Conservation (phyloP, 2,888 invertebrate genomes). For the Rhogogaster chlorosoma region DNA sequence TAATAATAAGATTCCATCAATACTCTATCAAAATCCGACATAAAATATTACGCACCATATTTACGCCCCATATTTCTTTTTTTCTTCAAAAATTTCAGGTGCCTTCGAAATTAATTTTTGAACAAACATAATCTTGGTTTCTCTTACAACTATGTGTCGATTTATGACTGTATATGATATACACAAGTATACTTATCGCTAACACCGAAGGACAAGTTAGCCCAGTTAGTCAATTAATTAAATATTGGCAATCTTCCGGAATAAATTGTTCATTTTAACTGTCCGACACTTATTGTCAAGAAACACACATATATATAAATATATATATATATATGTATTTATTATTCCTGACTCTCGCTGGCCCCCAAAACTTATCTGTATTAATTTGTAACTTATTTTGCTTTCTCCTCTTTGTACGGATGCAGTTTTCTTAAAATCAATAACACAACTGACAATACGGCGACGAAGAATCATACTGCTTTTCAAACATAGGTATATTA, state of each 20-base stretch:
- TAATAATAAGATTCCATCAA: neutral
- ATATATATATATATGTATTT: neutral
- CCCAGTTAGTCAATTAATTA: neutral
- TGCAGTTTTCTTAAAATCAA: neutral
- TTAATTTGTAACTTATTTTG: neutral
- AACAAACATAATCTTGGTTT: neutral
- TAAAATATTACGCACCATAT: neutral
- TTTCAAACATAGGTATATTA: neutral
- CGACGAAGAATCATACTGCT: neutral
- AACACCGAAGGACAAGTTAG: neutral
- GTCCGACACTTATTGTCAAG: neutral
- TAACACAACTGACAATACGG: neutral
- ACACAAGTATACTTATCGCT: constrained; percentile 2
- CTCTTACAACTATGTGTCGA: constrained; percentile 6
- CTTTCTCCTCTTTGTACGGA: neutral
- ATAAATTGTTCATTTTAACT: neutral
- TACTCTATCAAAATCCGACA: neutral
- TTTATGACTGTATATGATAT: neutral
- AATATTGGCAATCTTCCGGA: neutral
- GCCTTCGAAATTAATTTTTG: neutral
- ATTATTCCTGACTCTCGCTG: neutral
- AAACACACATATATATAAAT: neutral
- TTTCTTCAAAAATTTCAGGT: neutral
- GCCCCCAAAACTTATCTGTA: neutral
- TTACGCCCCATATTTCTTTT: neutral